phyloP scores from a whole-genome alignment of 2,888 invertebrate species.

The Apocheima hispidaria region DNA sequence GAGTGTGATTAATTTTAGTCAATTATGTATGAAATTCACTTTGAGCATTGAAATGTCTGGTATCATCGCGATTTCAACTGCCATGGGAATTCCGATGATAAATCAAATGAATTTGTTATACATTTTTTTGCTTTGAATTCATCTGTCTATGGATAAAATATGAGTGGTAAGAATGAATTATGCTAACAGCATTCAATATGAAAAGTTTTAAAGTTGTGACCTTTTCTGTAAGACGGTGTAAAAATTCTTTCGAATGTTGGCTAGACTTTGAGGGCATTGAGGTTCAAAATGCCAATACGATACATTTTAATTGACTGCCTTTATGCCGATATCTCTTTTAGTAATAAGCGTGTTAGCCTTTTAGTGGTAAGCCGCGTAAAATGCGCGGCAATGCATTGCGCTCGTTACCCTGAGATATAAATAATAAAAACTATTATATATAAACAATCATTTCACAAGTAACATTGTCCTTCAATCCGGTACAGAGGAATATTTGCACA shows the following conservation, averaged over 20 bases:
- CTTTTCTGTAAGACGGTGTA: neutral
- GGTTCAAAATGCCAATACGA: too few species aligned
- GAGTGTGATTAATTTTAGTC: conserved; percentile 46
- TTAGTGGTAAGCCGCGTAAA: too few species aligned
- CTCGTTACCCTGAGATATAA: too few species aligned
- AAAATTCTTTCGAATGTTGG: neutral
- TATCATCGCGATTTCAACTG: conserved; percentile 36
- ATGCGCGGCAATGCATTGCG: too few species aligned
- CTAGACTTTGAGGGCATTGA: too few species aligned
- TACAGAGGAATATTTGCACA: too few species aligned
- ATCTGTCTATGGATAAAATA: conserved; percentile 16
- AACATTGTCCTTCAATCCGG: too few species aligned
- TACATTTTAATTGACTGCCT: too few species aligned
- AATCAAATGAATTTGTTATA: conserved; percentile 18
- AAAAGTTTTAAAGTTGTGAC: neutral
- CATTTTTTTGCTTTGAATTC: conserved; percentile 17
- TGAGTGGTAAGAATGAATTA: conserved; percentile 4
- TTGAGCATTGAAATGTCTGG: conserved; percentile 30
- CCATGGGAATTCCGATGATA: conserved; percentile 29
- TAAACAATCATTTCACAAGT: too few species aligned
- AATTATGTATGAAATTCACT: conserved; percentile 39
- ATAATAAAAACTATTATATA: too few species aligned
- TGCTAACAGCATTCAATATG: neutral
- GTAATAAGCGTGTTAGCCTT: too few species aligned
- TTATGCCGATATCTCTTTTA: too few species aligned